phyloP scores from a whole-genome alignment of 2,888 invertebrate genomes.

The Dicycla oo region DNA sequence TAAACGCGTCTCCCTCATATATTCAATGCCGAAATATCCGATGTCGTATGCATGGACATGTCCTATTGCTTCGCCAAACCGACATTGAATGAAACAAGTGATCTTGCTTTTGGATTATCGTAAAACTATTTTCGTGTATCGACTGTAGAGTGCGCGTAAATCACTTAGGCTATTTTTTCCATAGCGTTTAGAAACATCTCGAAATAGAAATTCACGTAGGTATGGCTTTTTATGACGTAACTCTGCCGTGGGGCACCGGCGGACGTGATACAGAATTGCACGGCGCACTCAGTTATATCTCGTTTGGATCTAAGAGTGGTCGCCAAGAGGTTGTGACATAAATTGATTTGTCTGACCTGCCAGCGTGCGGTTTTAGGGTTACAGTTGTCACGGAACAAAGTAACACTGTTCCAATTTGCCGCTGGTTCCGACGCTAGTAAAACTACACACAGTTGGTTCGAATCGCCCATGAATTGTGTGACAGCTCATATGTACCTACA shows the following conservation, averaged over 20 bases:
- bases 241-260: constrained; percentile 53
- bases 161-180: constrained; percentile 84
- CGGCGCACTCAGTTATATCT: constrained; percentile 27
- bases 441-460: constrained; percentile 17
- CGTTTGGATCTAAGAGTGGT: constrained; percentile 46
- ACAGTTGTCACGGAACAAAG: constrained; percentile 13
- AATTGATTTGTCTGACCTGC: constrained; percentile 35
- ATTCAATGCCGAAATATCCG: constrained; percentile 65
- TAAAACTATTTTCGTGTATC: constrained; percentile 84
- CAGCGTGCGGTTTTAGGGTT: constrained; percentile 28
- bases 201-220: constrained; percentile 80
- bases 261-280: constrained; percentile 40
- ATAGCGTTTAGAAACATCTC: constrained; percentile 77
- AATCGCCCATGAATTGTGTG: not conserved
- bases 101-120: constrained; percentile 76
- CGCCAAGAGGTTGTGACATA: constrained; percentile 22
- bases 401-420: constrained; percentile 30
- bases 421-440: constrained; percentile 11
- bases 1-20: constrained; percentile 55
- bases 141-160: constrained; percentile 81
- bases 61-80: constrained; percentile 50
- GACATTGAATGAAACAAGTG: constrained; percentile 62
- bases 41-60: constrained; percentile 70
- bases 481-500: not conserved
- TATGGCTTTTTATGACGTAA: constrained; percentile 78